A percentile compares a stretch with the other conserved stretches of the same genome.
Evolutionary conservation across 2,113 vertebrate genomes (phyloP).

Genomic region (Uria aalge): DNA sequence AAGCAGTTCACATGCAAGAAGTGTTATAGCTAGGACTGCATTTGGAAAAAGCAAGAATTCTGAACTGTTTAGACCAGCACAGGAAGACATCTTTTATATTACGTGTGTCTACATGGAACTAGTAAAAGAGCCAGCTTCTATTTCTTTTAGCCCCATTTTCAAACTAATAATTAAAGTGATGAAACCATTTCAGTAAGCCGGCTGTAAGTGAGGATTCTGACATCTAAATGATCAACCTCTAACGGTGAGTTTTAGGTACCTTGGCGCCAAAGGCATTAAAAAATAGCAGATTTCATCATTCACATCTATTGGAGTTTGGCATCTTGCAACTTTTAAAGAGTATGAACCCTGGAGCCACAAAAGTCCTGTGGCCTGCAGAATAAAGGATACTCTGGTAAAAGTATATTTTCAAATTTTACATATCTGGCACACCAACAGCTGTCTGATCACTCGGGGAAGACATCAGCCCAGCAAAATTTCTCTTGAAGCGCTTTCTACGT

Average conservation of each 20-base stretch:
- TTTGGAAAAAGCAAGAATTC: not conserved
- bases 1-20: not conserved
- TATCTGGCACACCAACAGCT: not conserved
- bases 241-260: not conserved
- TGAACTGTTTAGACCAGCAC: not conserved
- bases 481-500: not conserved
- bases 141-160: not conserved
- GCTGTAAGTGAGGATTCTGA: not conserved
- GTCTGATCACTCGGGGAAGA: not conserved
- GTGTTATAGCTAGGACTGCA: not conserved
- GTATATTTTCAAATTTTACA: not conserved
- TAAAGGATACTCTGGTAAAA: not conserved
- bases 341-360: not conserved
- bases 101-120: rapidly evolving
- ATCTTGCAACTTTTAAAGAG: not conserved
- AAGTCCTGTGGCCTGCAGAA: not conserved
- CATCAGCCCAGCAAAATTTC: not conserved
- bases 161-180: not conserved
- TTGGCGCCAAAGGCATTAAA: not conserved
- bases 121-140: not conserved
- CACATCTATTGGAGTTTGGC: rapidly evolving
- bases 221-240: not conserved
- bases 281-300: not conserved
- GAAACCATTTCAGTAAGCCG: not conserved
- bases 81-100: not conserved